Base-by-base conservation (phyloP, 2,888 invertebrate genomes). In the Seira sanloemensis region DNA sequence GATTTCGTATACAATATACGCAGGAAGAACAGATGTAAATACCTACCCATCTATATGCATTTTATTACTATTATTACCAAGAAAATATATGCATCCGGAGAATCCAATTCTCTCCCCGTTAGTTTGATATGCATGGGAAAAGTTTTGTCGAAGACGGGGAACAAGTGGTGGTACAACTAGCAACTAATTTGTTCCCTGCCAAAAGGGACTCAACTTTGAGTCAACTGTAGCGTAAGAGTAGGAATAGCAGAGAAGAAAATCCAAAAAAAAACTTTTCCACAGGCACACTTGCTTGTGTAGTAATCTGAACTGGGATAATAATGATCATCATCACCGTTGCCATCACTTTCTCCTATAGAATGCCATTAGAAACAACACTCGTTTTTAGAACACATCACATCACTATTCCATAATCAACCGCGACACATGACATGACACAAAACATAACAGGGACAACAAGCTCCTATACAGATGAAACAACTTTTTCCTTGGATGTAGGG, bases 91-190 rank as follows among this genome's bases (percentile, higher is more conserved):
- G 4, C 58, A n/a, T 9, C n/a, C n/a, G 58, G 2, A 58, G 65
- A 65, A 69, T 71, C 65, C 78, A 27, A 16, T 66, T 25, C 80
- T 54, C 69, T 82, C 58, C 58, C 37, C 25, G 54, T 77, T 80
- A 75, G 69, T 83, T 83, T 84, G 74, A 84, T 76, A 84, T 84
- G 84, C 78, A 84, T 84, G 79, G 84, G 84, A 82, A 79, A 84
- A 84, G 78, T 79, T 84, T 84, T 84, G 79, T 72, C 73, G 77
- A 83, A 83, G 82, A 83, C 73, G 82, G 77, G 84, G 76, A 84
- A 84, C 84, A 84, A 84, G 84, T 84, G 84, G 84, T 79, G 75
- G 78, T 84, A 83, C 82, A 83, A 83, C 77, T 83, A 83, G 82
- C 82, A 83, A 83, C 82, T 83, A 83, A 83, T 83, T 83, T 83